Base-by-base conservation (phyloP, 1,140 invertebrate genomes). In the Anastatus disparis region DNA sequence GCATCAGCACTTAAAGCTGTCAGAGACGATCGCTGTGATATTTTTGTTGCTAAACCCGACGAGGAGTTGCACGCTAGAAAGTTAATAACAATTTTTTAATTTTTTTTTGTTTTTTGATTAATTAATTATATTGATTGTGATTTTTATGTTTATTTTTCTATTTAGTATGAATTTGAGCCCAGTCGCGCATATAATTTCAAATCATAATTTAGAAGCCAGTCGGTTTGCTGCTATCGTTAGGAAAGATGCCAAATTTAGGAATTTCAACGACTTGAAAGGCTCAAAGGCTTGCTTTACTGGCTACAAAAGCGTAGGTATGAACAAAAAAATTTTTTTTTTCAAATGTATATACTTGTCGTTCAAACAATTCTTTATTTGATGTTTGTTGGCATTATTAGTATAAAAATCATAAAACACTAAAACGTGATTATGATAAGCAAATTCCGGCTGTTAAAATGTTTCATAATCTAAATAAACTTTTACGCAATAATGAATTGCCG, bases 161-260 rank as follows among this genome's bases (percentile, higher is more conserved):
- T 72, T n/a, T 55, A 87, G 84, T 27, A 82, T 89, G 87, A 72
- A 85, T 88, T 61, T 94, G n/a, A 87, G 86, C 62, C 88, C 92
- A 9, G 70, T 95, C 2, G 86, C 94, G 0, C 90, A 90, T 64
- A 90, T 94, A 79, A 87, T 87, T 15, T 85, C 89, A 0, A 86
- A 87, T 8, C 88, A 89, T 40, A 84, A 88, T 24, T 84, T 89
- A 20, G 87, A 91, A 76, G 87, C 89, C 24, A 89, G 91, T 75
- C 86, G 89, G 6, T 89, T 93, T 1, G 91, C 92, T 0, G 92
- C 92, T 0, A 87, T 96, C 8, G 90, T 94, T 0, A 90, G 87
- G 72, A 87, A 85, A n/a, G 82, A 89, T 74, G 87, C 91, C 0
- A 82, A 82, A 9, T 88, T 91, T 42, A 82, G 84, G 15, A 88